Conservation (phyloP, 2,797 vertebrate genomes). For the Luscinia luscinia region DNA sequence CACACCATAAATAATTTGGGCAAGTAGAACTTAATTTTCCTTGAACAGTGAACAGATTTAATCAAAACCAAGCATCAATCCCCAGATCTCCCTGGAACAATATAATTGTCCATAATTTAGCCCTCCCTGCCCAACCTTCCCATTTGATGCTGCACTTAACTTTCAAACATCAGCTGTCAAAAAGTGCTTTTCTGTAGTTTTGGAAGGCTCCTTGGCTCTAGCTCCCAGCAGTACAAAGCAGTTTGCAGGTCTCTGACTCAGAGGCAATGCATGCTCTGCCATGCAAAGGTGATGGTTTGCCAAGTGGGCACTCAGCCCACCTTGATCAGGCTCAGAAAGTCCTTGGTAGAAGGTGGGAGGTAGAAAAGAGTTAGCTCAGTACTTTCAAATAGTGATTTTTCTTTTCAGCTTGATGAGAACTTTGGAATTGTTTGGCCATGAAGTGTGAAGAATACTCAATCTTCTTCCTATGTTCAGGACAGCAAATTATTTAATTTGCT, state of each 20-base stretch:
- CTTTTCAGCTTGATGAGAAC: rapidly evolving
- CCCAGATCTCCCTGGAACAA: background rate
- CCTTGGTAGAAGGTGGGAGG: background rate
- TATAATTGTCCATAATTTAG: background rate
- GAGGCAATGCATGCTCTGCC: background rate
- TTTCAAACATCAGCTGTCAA: background rate
- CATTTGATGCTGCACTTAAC: background rate
- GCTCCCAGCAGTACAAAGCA: background rate
- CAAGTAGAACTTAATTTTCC: background rate
- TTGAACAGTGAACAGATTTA: background rate
- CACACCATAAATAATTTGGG: background rate
- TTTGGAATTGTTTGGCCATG: background rate
- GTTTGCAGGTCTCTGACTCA: background rate
- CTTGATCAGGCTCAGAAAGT: background rate
- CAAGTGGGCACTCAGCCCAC: background rate
- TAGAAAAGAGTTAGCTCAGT: background rate
- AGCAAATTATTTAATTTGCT: background rate
- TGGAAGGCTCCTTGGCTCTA: background rate
- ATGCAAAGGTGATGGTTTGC: background rate
- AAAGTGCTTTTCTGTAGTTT: background rate
- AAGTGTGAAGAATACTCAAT: background rate
- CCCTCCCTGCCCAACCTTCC: background rate
- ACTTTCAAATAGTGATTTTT: background rate
- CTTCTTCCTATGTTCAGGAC: background rate
- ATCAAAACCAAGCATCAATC: background rate